Evolutionary conservation across 2,888 invertebrate genomes (phyloP), one percentile per base, ranked within the genome.

Genomic region (Suillia variegata): DNA sequence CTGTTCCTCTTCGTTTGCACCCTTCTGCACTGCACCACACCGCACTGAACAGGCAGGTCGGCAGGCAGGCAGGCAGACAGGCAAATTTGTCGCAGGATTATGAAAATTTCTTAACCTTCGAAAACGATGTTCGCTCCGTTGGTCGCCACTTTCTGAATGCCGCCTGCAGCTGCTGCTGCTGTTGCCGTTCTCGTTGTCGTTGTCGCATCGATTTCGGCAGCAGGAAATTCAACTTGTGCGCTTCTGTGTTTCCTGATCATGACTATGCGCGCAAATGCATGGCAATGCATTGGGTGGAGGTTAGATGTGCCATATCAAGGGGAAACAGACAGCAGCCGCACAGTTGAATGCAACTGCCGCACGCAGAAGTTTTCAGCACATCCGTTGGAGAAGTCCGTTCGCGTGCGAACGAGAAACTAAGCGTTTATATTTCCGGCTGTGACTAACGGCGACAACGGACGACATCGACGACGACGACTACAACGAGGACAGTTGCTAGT

Each of bases 391-490:
- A n/a, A n/a, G n/a, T n/a, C n/a, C n/a, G n/a, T n/a, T n/a, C n/a
- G n/a, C n/a, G n/a, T n/a, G n/a, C 31, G 42, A 42, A 42, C 38
- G 38, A 38, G 38, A 38, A 38, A 38, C 13, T 38, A 15, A 17
- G 50, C 50, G 51, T 42, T 56, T 50, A 56, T 56, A 56, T 56
- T 38, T 50, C 50, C 56, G 56, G 26, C 15, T 56, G 49, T 22
- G 34, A 22, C 21, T 15, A 49, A n/a, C 48, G 20, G 2, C 34
- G 6, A 12, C 20, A 38, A 8, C 33, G n/a, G n/a, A 17, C 15
- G 31, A 51, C n/a, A n/a, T n/a, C n/a, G n/a, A n/a, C n/a, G n/a
- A n/a, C n/a, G n/a, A 33, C 20, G 48, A 24, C 17, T 13, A 26
- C 38, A 21, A 15, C 17, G 18, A 12, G 22, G 17, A 42, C n/a